phyloP scores from a whole-genome alignment of 2,888 invertebrate species.

The Torymus auratus region DNA sequence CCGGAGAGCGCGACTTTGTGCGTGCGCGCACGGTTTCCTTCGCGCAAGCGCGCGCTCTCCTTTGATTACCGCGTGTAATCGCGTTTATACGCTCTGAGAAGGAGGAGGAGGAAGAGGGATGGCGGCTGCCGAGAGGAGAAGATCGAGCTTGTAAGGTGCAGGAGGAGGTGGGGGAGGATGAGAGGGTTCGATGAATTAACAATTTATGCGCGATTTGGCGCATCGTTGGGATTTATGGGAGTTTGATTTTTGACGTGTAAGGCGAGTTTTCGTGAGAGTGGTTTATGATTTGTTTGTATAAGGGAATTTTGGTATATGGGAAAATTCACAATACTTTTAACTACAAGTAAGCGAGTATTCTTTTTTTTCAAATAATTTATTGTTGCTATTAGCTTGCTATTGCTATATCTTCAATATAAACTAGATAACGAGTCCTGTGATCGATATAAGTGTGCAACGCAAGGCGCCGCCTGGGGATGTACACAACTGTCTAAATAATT shows the following conservation, averaged over 20 bases:
- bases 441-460: no score
- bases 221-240: neutral
- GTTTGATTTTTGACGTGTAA: neutral
- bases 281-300: no score
- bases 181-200: conserved; percentile 29
- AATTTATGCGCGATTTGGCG: neutral
- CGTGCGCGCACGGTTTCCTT: conserved; percentile 18
- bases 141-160: neutral
- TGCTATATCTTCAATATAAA: no score
- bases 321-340: no score
- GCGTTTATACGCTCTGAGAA: conserved; percentile 32
- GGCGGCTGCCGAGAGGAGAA: neutral
- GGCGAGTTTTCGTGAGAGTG: neutral
- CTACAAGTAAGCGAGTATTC: no score
- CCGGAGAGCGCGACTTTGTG: conserved; percentile 12
- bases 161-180: no score
- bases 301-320: no score
- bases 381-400: no score
- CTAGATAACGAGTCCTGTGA: no score
- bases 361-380: no score
- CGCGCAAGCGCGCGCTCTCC: conserved; percentile 8
- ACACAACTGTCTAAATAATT: no score
- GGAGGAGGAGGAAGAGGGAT: neutral
- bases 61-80: conserved; percentile 42
- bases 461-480: no score